Conservation (phyloP, 2,797 vertebrate species). For the Notamacropus eugenii region DNA sequence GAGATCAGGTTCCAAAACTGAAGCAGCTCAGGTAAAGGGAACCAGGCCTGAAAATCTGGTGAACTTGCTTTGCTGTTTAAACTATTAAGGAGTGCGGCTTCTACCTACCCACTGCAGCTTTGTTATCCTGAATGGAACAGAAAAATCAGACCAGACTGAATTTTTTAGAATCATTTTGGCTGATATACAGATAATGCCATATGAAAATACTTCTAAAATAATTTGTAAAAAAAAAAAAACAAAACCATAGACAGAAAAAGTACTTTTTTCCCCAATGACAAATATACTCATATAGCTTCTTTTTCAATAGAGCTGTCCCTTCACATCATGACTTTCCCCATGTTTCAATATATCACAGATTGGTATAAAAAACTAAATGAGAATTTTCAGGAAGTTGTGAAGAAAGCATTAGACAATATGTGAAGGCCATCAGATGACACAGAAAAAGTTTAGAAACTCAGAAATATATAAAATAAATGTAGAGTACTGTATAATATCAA, state of each 20-base stretch:
- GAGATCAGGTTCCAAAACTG: not conserved
- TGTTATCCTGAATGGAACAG: not conserved
- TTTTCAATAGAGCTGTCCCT: constrained; percentile 23
- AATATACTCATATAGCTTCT: not conserved
- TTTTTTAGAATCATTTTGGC: not conserved
- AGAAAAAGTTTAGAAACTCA: not conserved
- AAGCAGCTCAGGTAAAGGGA: not conserved
- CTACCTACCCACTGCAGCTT: not conserved
- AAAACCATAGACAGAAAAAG: constrained; percentile 47
- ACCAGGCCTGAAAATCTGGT: constrained; percentile 17
- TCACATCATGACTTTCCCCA: not conserved
- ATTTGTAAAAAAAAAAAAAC: constrained; percentile 49
- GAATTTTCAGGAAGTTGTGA: not conserved
- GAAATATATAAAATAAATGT: not conserved
- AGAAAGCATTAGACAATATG: not conserved
- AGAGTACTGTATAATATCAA: not conserved
- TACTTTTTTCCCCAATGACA: not conserved
- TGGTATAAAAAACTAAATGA: not conserved
- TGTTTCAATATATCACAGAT: not conserved
- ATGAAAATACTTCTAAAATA: not conserved
- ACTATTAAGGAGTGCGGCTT: not conserved
- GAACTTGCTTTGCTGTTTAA: not conserved
- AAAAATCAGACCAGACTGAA: not conserved
- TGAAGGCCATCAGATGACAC: not conserved
- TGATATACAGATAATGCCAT: not conserved